These are phyloP conservation scores for Steinernema hermaphroditum DNA, from an alignment of 2,888 invertebrate genomes.

Conservation along the genomic window DNA sequence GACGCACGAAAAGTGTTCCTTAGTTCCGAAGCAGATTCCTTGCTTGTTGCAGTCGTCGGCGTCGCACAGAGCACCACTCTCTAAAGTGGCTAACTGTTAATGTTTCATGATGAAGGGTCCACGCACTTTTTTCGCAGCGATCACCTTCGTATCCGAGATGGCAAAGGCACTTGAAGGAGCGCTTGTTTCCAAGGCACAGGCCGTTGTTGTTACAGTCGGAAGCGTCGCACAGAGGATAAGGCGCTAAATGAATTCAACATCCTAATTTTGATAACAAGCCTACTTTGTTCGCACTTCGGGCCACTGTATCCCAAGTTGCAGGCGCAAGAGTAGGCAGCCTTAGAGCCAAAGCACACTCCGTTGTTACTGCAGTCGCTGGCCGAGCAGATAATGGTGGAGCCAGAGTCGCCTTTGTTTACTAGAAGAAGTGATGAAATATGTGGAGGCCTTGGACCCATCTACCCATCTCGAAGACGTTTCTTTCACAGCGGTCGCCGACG, in stretches of 20 bases:
- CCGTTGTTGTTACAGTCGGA: constrained; percentile 50
- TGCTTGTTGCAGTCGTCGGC: constrained; percentile 51
- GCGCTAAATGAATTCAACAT: constrained; percentile 33
- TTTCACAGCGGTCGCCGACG: constrained; percentile 51
- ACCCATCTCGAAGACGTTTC: constrained; percentile 37
- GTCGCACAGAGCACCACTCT: constrained; percentile 53
- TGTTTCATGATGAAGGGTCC: neutral
- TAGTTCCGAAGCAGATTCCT: constrained; percentile 55
- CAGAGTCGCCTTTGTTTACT: constrained; percentile 5
- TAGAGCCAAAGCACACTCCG: constrained; percentile 50
- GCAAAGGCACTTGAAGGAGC: constrained; percentile 46
- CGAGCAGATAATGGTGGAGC: constrained; percentile 47
- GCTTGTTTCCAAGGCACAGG: constrained; percentile 51
- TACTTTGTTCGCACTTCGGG: constrained; percentile 46
- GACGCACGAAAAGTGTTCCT: constrained; percentile 46
- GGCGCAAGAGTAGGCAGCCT: constrained; percentile 47
- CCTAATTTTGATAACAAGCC: neutral
- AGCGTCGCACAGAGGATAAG: constrained; percentile 48
- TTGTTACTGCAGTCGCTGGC: constrained; percentile 54
- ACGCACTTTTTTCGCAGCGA: constrained; percentile 46
- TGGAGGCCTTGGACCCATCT: constrained; percentile 18
- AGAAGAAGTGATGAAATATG: neutral
- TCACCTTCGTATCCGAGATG: constrained; percentile 46
- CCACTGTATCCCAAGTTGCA: constrained; percentile 52
- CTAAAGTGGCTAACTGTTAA: constrained; percentile 35